Evolutionary conservation across 2,888 invertebrate species (phyloP), one percentile per base, ranked within the genome.

Genomic region (Phengaris arion): DNA sequence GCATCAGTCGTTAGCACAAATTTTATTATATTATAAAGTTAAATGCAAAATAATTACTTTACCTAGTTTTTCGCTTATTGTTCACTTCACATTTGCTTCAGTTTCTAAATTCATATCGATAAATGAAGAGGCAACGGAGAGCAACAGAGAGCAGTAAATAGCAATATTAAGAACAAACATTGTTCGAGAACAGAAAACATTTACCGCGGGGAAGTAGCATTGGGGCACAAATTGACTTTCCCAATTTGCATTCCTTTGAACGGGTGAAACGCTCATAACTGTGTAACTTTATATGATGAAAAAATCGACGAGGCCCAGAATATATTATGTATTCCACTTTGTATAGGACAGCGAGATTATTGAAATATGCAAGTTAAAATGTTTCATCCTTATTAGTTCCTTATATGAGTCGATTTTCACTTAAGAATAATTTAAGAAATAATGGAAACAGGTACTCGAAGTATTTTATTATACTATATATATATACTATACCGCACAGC

Each of bases 161-260:
- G 51, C 51, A 15, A 69, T 15, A 69, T 51, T 15, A 69, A 10
- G 15, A 51, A 13, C 35, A 72, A 52, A 51, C 54, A 54, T 52
- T 35, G 22, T 54, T 54, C 52, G 52, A 72, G 35, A 35, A 45
- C 72, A 52, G 52, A 72, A 72, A 72, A 72, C 12, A 52, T 72
- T 54, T 12, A 52, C 72, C 8, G 35, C 72, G 54, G 51, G 48
- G 35, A 70, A 72, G 52, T 1, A 54, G 35, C 72, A 54, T 72
- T 35, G 54, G 72, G 72, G 35, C 72, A 52, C 35, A 52, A 72
- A 72, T 72, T 72, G 72, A 72, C 54, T 72, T 52, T 22, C 54
- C 72, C 54, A 72, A 72, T 72, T 54, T 72, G 54, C 72, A 72
- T 72, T 72, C 72, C 72, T 72, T 72, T 72, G 72, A 54, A 54